Evolutionary conservation across 1,140 invertebrate species (phyloP).

Genomic region (Ceratosolen fusciceps): DNA sequence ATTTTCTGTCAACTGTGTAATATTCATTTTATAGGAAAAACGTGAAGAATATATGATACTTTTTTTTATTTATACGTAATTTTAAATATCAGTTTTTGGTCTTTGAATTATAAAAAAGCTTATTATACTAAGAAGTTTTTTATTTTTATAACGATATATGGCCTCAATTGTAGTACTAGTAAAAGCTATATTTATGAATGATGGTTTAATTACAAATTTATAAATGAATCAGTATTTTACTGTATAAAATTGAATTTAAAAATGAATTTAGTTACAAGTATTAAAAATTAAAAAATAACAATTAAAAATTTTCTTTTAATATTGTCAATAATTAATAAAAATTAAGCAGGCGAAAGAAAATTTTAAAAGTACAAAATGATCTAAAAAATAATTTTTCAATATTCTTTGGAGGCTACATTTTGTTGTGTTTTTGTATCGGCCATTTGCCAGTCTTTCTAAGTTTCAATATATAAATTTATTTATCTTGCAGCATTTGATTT

Average conservation of each 20-base stretch:
- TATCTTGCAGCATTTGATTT: constrained; percentile 16
- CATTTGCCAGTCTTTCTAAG: constrained; percentile 12
- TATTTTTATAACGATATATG: neutral
- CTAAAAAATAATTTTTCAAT: neutral
- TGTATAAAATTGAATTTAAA: neutral
- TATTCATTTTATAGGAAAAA: constrained; percentile 9
- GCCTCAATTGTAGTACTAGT: constrained; percentile 17
- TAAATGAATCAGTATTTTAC: constrained; percentile 25
- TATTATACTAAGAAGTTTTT: neutral
- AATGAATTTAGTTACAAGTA: constrained; percentile 14
- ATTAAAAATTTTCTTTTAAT: neutral
- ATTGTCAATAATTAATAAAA: neutral
- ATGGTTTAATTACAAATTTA: neutral
- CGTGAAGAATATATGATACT: constrained; percentile 1
- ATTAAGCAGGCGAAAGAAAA: neutral
- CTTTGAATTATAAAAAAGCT: constrained; percentile 1
- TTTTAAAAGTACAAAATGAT: neutral
- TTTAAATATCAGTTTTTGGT: neutral
- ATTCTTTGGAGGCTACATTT: neutral
- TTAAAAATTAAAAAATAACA: constrained; percentile 26
- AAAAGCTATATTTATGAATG: constrained; percentile 12
- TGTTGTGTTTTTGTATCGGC: neutral
- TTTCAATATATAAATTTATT: constrained; percentile 26
- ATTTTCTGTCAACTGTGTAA: constrained; percentile 20
- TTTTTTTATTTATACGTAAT: neutral